Evolutionary conservation across 2,888 invertebrate genomes (phyloP).

Genomic region (Drosophila tripunctata): DNA sequence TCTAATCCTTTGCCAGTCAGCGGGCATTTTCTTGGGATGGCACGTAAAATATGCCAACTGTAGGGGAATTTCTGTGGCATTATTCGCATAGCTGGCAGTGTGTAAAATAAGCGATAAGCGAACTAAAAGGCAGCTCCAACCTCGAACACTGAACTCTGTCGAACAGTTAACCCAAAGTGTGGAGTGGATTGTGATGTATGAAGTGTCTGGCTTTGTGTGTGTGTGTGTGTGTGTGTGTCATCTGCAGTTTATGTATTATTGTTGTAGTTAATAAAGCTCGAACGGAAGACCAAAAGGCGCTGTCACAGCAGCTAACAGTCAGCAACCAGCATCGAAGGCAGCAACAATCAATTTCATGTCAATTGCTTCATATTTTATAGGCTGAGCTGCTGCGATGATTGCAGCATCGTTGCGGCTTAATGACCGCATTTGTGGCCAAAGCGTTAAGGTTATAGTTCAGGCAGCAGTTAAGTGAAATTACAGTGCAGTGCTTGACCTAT

Average conservation of each 20-base stretch:
- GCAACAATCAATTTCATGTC: slow-evolving; percentile 78
- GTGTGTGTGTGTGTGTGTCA: slow-evolving; percentile 19
- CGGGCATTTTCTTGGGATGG: slow-evolving; percentile 41
- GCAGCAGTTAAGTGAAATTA: slow-evolving; percentile 33
- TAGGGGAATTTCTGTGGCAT: slow-evolving; percentile 65
- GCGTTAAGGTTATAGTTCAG: slow-evolving; percentile 62
- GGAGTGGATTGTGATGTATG: background rate
- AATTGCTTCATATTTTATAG: slow-evolving; percentile 77
- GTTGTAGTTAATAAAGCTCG: slow-evolving; percentile 70
- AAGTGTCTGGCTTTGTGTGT: slow-evolving; percentile 2
- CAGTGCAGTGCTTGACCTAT: slow-evolving; percentile 60
- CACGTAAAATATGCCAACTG: slow-evolving; percentile 72
- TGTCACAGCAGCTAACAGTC: slow-evolving; percentile 41
- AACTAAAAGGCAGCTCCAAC: slow-evolving; percentile 17
- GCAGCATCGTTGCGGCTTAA: slow-evolving; percentile 32
- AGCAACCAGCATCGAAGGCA: slow-evolving; percentile 3
- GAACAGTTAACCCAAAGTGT: slow-evolving; percentile 8
- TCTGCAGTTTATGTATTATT: slow-evolving; percentile 66
- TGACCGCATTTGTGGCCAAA: slow-evolving; percentile 45
- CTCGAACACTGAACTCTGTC: slow-evolving; percentile 11
- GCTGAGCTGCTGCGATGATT: slow-evolving; percentile 35
- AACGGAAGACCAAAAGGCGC: slow-evolving; percentile 55
- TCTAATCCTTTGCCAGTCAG: slow-evolving; percentile 63
- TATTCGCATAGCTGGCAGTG: slow-evolving; percentile 68
- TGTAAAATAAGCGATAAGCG: slow-evolving; percentile 80